phyloP scores from a whole-genome alignment of 2,797 vertebrate species.

The Leptatherina wallacei region DNA sequence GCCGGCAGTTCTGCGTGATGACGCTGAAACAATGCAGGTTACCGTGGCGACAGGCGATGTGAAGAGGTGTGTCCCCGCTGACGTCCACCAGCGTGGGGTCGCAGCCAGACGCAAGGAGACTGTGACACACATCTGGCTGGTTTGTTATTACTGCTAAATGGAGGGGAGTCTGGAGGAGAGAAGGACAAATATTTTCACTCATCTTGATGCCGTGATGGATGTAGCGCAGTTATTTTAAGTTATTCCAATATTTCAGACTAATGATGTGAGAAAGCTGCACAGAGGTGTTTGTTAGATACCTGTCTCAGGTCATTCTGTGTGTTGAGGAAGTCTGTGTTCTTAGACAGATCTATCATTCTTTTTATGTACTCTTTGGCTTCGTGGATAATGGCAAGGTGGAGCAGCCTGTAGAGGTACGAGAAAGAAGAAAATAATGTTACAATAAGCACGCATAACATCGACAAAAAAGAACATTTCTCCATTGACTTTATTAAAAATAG shows the following conservation, averaged over 20 bases:
- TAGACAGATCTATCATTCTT: slow-evolving; percentile 86
- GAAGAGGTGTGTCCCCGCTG: slow-evolving; percentile 91
- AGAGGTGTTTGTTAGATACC: slow-evolving; percentile 74
- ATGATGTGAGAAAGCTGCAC: not conserved
- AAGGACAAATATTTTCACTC: not conserved
- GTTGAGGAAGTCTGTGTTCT: slow-evolving; percentile 88
- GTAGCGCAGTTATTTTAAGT: not conserved
- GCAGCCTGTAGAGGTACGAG: slow-evolving; percentile 81
- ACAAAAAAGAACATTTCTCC: not conserved
- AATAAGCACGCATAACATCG: not conserved
- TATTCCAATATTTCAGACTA: no score
- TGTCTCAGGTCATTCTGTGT: slow-evolving; percentile 94
- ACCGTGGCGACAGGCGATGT: slow-evolving; percentile 94
- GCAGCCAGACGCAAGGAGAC: slow-evolving; percentile 89
- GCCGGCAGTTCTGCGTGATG: slow-evolving; percentile 85
- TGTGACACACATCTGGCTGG: slow-evolving; percentile 88
- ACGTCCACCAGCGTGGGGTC: slow-evolving; percentile 91
- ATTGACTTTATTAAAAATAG: not conserved
- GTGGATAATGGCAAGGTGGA: slow-evolving; percentile 95
- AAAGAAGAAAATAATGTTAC: slow-evolving; percentile 15
- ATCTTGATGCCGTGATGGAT: not conserved
- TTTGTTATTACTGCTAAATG: slow-evolving; percentile 95
- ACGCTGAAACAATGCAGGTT: slow-evolving; percentile 89
- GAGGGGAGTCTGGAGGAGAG: slow-evolving; percentile 86
- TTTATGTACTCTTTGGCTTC: slow-evolving; percentile 87